phyloP scores from a whole-genome alignment of 2,113 vertebrate species.

The Nycticorax nycticorax region DNA sequence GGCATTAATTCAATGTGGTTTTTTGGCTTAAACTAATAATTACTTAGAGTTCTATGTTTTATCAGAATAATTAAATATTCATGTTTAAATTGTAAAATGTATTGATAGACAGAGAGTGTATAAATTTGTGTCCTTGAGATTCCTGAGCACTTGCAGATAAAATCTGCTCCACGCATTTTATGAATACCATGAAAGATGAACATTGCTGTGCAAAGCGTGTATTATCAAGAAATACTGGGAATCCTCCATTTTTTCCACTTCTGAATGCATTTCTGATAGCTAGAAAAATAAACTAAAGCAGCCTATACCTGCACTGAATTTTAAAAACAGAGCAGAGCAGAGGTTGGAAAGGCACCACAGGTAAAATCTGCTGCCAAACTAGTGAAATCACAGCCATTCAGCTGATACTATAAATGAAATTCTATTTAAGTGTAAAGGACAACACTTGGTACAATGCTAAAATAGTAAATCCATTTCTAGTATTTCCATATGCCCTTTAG shows the following conservation, averaged over 20 bases:
- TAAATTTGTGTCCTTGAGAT: not conserved
- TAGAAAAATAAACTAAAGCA: not conserved
- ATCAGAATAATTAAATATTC: not conserved
- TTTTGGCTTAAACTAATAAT: not conserved
- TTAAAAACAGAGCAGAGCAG: not conserved
- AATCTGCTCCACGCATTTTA: not conserved
- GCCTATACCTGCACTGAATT: not conserved
- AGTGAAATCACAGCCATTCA: not conserved
- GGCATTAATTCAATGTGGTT: not conserved
- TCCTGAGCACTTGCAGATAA: not conserved
- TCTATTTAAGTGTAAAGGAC: not conserved
- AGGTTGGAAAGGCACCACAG: not conserved
- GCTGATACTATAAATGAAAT: not conserved
- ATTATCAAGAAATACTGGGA: not conserved
- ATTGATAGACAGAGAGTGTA: not conserved
- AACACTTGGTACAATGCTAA: not conserved
- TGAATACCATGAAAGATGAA: not conserved
- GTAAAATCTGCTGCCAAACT: not conserved
- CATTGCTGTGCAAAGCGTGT: not conserved
- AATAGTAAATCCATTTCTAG: not conserved
- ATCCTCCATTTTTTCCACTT: not conserved
- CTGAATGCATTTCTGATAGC: not conserved
- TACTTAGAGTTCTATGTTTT: not conserved
- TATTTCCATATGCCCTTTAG: not conserved
- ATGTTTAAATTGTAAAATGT: not conserved